These are phyloP conservation scores for Pandemis cinnamomeana DNA, from an alignment of 2,888 invertebrate species.

Conservation along the genomic window DNA sequence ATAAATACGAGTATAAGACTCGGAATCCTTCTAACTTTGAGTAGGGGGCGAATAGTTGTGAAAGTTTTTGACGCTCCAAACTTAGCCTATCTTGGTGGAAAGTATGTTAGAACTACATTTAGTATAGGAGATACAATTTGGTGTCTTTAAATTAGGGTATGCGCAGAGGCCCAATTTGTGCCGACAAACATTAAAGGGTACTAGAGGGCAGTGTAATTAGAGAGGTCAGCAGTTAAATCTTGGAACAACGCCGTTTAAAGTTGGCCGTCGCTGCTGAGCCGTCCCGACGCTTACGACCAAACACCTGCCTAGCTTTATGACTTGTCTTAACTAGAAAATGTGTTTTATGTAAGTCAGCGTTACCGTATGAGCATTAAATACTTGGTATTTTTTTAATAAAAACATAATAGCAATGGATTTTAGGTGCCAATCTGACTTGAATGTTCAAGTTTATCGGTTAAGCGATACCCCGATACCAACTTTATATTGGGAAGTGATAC, in stretches of 20 bases:
- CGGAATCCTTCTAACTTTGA: constrained; percentile 11
- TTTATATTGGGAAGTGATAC: too few relatives aligned
- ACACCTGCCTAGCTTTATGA: constrained; percentile 31
- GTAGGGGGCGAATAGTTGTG: constrained; percentile 20
- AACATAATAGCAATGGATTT: too few relatives aligned
- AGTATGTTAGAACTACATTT: not conserved
- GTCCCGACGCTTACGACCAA: constrained; percentile 41
- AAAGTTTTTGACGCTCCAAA: constrained; percentile 29
- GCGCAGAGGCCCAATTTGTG: constrained; percentile 46
- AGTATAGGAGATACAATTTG: constrained; percentile 17
- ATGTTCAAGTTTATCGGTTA: too few relatives aligned
- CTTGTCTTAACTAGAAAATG: constrained; percentile 21
- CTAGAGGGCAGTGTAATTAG: constrained; percentile 63
- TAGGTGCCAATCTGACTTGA: too few relatives aligned
- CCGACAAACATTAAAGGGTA: constrained; percentile 55
- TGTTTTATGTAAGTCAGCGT: constrained; percentile 6
- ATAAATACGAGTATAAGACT: constrained; percentile 12
- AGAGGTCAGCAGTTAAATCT: constrained; percentile 61
- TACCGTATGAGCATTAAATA: constrained; percentile 11
- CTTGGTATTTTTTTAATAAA: not conserved
- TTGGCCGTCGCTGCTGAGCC: constrained; percentile 51
- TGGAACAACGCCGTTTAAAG: constrained; percentile 54
- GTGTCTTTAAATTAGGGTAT: constrained; percentile 30
- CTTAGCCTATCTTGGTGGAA: constrained; percentile 3
- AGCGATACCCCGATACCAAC: too few relatives aligned